phyloP scores from a whole-genome alignment of 1,140 invertebrate species.

The Hermetia illucens region DNA sequence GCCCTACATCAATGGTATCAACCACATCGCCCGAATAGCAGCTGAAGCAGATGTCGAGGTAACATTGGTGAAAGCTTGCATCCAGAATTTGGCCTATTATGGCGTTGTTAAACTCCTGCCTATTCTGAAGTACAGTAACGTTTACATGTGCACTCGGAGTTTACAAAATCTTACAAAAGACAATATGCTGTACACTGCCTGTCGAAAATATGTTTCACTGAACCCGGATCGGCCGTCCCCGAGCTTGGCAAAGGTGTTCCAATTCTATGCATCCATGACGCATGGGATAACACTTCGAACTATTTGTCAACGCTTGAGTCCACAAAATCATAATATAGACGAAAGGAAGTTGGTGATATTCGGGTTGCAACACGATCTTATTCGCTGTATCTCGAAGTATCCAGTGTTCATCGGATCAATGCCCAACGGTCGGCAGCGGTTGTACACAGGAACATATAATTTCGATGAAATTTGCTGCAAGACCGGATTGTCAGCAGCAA shows the following conservation, averaged over 20 bases:
- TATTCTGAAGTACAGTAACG: slow-evolving; percentile 87
- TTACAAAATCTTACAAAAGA: slow-evolving; percentile 58
- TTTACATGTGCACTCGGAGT: slow-evolving; percentile 78
- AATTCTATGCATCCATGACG: slow-evolving; percentile 68
- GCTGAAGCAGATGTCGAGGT: slow-evolving; percentile 80
- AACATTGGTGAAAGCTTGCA: slow-evolving; percentile 84
- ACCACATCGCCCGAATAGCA: slow-evolving; percentile 74
- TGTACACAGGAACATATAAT: slow-evolving; percentile 66
- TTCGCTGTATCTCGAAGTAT: slow-evolving; percentile 66
- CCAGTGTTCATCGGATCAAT: slow-evolving; percentile 38
- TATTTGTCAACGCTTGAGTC: slow-evolving; percentile 53
- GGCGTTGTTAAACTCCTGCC: slow-evolving; percentile 61
- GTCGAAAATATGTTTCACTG: slow-evolving; percentile 52
- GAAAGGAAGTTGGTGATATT: slow-evolving; percentile 83
- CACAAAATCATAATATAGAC: slow-evolving; percentile 43
- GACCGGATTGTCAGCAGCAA: slow-evolving; percentile 60
- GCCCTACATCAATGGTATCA: slow-evolving; percentile 82
- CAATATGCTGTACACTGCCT: slow-evolving; percentile 54
- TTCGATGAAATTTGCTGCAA: slow-evolving; percentile 83
- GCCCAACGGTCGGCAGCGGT: slow-evolving; percentile 38
- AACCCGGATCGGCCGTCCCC: slow-evolving; percentile 33
- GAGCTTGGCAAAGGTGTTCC: slow-evolving; percentile 60
- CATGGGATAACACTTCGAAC: slow-evolving; percentile 73
- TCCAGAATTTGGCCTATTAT: slow-evolving; percentile 81
- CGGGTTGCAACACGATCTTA: slow-evolving; percentile 72